Conservation (phyloP, 2,113 vertebrate species). For the Mus musculus region DNA sequence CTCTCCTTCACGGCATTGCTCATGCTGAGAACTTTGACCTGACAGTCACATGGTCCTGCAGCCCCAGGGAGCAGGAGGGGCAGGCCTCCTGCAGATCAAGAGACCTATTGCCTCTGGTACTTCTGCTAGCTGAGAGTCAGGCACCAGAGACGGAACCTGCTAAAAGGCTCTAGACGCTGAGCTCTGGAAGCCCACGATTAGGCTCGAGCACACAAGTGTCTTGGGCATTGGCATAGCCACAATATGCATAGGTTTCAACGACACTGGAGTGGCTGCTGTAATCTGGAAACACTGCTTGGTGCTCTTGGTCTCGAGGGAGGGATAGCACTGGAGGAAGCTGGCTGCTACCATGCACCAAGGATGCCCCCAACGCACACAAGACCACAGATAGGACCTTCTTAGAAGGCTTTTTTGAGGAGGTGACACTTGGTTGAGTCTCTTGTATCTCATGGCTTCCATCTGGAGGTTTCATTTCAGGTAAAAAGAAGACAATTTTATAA, state of each 20-base stretch:
- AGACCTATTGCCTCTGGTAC: not conserved
- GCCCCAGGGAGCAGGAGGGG: not conserved
- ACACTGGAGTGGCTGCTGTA: not conserved
- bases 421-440: not conserved
- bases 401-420: not conserved
- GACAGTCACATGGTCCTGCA: not conserved
- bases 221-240: not conserved
- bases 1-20: not conserved
- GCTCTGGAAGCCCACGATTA: not conserved
- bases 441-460: not conserved
- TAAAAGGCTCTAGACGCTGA: not conserved
- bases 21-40: not conserved
- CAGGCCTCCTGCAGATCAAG: not conserved
- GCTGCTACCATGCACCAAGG: not conserved
- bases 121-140: not conserved
- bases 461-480: not conserved
- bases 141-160: not conserved
- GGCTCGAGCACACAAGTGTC: not conserved
- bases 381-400: not conserved
- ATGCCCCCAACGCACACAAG: not conserved
- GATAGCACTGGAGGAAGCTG: not conserved
- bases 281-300: not conserved
- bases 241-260: not conserved
- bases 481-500: slow-evolving; percentile 5
- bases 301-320: not conserved